Conservation (phyloP, 1,140 invertebrate genomes). For the Dufourea novaeangliae region DNA sequence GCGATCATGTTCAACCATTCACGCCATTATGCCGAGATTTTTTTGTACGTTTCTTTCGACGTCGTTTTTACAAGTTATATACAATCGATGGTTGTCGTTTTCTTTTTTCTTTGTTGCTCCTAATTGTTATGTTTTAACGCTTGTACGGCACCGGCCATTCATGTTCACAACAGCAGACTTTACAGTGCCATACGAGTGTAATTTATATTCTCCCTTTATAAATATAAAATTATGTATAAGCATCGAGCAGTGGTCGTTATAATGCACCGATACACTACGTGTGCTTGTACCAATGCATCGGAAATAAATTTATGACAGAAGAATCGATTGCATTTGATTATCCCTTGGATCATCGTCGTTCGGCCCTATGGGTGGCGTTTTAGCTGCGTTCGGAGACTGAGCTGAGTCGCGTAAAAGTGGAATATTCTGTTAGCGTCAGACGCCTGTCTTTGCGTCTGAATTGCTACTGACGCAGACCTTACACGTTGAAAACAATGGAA, state of each 20-base stretch:
- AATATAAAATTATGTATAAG: conserved; percentile 60
- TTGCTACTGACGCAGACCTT: no score
- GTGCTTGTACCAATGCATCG: conserved; percentile 65
- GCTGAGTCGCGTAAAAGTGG: no score
- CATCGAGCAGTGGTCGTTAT: conserved; percentile 58
- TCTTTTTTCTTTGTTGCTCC: neutral
- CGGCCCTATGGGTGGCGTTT: neutral
- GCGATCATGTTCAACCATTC: conserved; percentile 34
- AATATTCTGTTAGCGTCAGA: no score
- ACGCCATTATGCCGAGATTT: neutral
- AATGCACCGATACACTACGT: conserved; percentile 58
- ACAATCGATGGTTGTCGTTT: no score
- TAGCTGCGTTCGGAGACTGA: no score
- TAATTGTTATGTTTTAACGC: conserved; percentile 9
- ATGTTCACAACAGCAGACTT: conserved; percentile 12
- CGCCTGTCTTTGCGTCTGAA: no score
- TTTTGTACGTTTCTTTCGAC: neutral
- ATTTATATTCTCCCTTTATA: conserved; percentile 43
- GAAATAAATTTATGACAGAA: conserved; percentile 74
- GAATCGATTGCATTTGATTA: conserved; percentile 66
- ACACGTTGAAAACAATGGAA: no score
- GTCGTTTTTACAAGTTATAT: no score
- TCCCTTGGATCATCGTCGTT: conserved; percentile 44
- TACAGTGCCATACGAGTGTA: conserved; percentile 47
- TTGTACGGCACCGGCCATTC: conserved; percentile 2